A percentile compares a stretch with the other conserved stretches of the same genome.
Conservation (phyloP, 1,140 invertebrate species). For the Pachyrhynchus sulphureomaculatus region DNA sequence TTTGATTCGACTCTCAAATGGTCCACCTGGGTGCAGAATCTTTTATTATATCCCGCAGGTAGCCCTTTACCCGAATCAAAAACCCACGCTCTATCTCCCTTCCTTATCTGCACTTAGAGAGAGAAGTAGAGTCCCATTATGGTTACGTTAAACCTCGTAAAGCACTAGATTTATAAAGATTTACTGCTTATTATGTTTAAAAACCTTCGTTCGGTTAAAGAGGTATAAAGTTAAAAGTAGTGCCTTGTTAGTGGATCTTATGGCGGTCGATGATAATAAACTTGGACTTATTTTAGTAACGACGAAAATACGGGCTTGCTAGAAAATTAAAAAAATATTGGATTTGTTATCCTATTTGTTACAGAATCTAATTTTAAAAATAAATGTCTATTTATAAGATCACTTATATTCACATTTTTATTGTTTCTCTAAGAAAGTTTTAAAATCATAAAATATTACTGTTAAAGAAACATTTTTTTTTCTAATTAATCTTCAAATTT, state of each 20-base stretch:
- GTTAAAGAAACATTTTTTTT: too few species aligned
- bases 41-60: constrained; percentile 11
- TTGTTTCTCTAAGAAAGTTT: too few species aligned
- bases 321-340: too few species aligned
- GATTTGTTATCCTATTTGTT: too few species aligned
- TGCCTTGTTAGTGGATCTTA: constrained; percentile 13
- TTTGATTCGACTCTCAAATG: not conserved
- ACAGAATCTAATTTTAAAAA: not conserved
- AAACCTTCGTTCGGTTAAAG: not conserved
- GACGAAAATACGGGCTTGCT: not conserved
- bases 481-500: too few species aligned
- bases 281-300: not conserved
- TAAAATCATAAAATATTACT: too few species aligned
- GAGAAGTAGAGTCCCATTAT: not conserved
- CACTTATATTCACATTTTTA: too few species aligned
- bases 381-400: too few species aligned
- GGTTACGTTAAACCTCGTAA: not conserved
- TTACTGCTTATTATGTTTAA: constrained; percentile 18
- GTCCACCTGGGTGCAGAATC: constrained; percentile 8
- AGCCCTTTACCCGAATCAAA: constrained; percentile 1
- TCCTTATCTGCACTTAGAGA: not conserved
- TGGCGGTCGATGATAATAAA: not conserved
- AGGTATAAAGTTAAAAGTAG: constrained; percentile 16
- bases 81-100: not conserved
- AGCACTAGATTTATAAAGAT: constrained; percentile 22